These are phyloP conservation scores for Pipistrellus kuhlii DNA, from an alignment of 2,797 vertebrate genomes.

Conservation along the genomic window DNA sequence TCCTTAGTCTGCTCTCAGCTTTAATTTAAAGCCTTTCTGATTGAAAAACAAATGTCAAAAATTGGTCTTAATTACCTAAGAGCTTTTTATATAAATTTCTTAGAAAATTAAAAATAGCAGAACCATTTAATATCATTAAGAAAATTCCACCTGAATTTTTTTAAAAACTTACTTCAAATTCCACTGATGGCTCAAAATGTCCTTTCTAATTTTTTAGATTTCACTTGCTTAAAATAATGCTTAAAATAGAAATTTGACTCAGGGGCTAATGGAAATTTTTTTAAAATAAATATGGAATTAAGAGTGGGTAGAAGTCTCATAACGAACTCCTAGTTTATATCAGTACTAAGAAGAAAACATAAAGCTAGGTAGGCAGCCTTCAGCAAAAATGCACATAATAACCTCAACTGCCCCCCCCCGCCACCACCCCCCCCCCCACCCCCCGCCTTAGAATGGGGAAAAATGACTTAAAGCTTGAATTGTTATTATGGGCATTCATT, in stretches of 20 bases:
- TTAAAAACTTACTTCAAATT: constrained; percentile 53
- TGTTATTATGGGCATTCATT: constrained; percentile 5
- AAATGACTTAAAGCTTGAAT: background rate
- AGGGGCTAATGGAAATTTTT: constrained; percentile 41
- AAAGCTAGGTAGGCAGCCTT: background rate
- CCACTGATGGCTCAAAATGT: constrained; percentile 48
- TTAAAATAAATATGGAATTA: constrained; percentile 37
- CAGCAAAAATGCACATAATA: background rate
- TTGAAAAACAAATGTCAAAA: constrained; percentile 67
- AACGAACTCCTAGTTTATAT: background rate
- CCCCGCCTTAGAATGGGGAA: background rate
- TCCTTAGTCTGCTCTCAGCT: background rate
- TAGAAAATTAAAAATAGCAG: constrained; percentile 73
- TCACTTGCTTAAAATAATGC: constrained; percentile 50
- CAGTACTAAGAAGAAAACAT: background rate
- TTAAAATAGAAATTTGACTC: constrained; percentile 51
- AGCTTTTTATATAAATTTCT: constrained; percentile 68
- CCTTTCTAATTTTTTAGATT: constrained; percentile 58
- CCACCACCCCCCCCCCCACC: no score
- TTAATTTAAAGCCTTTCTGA: constrained; percentile 46
- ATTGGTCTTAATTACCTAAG: constrained; percentile 66
- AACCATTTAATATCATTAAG: constrained; percentile 68
- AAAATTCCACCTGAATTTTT: constrained; percentile 54
- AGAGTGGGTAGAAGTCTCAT: background rate
- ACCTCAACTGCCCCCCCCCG: background rate